These are phyloP conservation scores for Pammene fasciana DNA, from an alignment of 2,888 invertebrate genomes.

Conservation along the genomic window DNA sequence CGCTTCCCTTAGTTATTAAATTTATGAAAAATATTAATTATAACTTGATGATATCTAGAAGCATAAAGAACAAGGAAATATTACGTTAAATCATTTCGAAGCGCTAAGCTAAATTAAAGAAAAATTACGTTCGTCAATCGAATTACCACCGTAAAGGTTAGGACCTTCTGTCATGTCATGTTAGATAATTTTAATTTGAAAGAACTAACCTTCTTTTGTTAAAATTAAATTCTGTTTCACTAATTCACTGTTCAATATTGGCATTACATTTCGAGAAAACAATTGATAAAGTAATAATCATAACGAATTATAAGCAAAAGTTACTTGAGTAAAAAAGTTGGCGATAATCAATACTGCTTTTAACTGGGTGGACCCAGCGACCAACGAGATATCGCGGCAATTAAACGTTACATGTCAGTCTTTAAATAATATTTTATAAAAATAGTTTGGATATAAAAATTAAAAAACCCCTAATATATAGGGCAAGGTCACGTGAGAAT, in stretches of 20 bases:
- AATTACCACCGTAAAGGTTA: background rate
- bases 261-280: background rate
- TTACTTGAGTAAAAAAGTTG: background rate
- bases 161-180: constrained; percentile 12
- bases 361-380: constrained; percentile 27
- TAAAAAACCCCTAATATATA: constrained; percentile 48
- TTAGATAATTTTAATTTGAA: constrained; percentile 25
- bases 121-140: too few species aligned
- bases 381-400: constrained; percentile 16
- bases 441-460: background rate
- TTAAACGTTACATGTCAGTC: background rate
- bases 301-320: background rate
- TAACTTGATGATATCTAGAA: too few species aligned
- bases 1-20: too few species aligned
- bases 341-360: constrained; percentile 34
- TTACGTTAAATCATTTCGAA: too few species aligned
- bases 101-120: too few species aligned
- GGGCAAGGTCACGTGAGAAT: constrained; percentile 81
- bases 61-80: too few species aligned
- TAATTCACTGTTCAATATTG: background rate
- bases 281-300: background rate
- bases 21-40: too few species aligned
- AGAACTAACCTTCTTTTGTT: constrained; percentile 31
- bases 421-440: background rate
- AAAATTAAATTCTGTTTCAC: background rate